Conservation (phyloP, 2,888 invertebrate species). For the Parnassius apollo region DNA sequence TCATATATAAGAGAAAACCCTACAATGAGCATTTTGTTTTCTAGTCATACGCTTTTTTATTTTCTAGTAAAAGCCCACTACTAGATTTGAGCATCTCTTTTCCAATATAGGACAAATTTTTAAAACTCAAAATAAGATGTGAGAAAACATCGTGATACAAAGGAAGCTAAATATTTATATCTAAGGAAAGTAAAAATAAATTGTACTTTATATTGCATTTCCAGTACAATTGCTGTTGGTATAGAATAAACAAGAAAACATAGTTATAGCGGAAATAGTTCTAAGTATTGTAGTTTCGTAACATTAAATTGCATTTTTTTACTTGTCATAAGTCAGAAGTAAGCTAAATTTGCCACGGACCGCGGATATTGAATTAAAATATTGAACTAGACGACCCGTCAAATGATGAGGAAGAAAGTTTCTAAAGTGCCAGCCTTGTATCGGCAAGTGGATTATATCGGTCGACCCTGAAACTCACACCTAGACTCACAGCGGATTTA, state of each 20-base stretch:
- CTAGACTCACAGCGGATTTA: too few species aligned
- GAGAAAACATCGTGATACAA: conserved; percentile 24
- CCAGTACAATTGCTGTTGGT: conserved; percentile 29
- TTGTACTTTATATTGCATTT: conserved; percentile 40
- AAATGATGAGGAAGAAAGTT: conserved; percentile 3
- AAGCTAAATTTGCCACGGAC: too few species aligned
- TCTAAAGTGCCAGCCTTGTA: conserved; percentile 15
- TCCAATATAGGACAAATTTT: not conserved
- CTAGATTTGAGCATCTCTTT: not conserved
- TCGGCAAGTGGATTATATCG: too few species aligned
- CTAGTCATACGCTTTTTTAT: too few species aligned
- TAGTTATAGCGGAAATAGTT: conserved; percentile 32
- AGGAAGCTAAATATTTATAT: conserved; percentile 33
- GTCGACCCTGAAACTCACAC: too few species aligned
- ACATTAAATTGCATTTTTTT: not conserved
- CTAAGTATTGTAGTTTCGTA: conserved; percentile 26
- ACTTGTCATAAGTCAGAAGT: too few species aligned
- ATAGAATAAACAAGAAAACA: conserved; percentile 25
- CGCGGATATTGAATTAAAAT: too few species aligned
- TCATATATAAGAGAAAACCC: too few species aligned
- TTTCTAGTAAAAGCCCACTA: too few species aligned
- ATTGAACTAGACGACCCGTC: too few species aligned
- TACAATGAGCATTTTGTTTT: too few species aligned
- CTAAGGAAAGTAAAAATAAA: conserved; percentile 30
- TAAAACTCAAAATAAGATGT: conserved; percentile 9